These are phyloP conservation scores for Strix occidentalis DNA, from an alignment of 2,797 vertebrate species.

Conservation along the genomic window DNA sequence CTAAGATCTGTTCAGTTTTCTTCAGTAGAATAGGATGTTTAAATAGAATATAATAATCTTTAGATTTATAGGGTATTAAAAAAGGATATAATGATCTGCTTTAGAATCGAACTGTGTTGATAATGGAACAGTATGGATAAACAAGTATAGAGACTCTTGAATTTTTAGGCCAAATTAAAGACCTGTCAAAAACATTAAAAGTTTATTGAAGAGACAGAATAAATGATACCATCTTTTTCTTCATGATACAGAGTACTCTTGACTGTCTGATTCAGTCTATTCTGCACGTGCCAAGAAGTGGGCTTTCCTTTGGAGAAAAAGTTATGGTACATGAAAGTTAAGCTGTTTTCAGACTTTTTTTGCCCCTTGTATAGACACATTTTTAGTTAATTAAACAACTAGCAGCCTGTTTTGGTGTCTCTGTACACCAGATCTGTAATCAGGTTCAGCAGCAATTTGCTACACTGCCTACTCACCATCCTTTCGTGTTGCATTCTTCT, in stretches of 20 bases:
- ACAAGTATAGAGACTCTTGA: not conserved
- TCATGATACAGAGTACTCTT: not conserved
- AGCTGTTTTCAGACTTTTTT: not conserved
- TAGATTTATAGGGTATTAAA: not conserved
- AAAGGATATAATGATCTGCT: not conserved
- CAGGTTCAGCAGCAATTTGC: not conserved
- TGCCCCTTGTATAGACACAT: not conserved
- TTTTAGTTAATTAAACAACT: not conserved
- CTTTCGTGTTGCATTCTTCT: not conserved
- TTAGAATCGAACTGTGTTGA: not conserved
- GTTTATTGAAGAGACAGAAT: not conserved
- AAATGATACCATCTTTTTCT: not conserved
- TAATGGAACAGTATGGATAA: not conserved
- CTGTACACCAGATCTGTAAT: not conserved
- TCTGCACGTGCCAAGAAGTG: not conserved
- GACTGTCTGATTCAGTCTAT: not conserved
- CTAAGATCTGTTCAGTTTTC: not conserved
- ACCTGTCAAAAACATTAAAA: not conserved
- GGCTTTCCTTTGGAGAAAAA: not conserved
- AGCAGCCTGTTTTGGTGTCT: not conserved
- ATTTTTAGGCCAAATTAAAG: not conserved
- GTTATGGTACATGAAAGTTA: not conserved
- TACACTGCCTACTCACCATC: not conserved
- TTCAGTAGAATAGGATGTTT: not conserved
- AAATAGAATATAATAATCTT: not conserved